Percentiles rank a stretch among this genome's conserved stretches.
Evolutionary conservation across 1,140 invertebrate species (phyloP).

Genomic region (Sminthurides bifidus): DNA sequence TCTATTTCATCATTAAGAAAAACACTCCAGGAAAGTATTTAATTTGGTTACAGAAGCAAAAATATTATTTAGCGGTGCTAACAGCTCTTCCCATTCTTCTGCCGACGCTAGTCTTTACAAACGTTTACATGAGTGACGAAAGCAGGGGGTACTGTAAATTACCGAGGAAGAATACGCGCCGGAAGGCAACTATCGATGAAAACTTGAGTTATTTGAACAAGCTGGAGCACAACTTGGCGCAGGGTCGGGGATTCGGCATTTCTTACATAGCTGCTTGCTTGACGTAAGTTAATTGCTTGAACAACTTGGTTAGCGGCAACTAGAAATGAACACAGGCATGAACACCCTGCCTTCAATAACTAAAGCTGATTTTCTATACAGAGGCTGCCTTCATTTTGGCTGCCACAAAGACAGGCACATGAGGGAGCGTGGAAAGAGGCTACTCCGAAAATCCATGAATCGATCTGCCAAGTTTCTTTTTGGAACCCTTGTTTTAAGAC

Average conservation of each 20-base stretch:
- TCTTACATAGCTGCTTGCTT: neutral
- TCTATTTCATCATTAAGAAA: neutral
- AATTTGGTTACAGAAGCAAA: constrained; percentile 2
- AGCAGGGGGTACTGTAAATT: constrained; percentile 11
- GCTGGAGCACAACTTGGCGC: neutral
- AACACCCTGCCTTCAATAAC: too few species aligned
- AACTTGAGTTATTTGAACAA: neutral
- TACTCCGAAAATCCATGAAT: neutral
- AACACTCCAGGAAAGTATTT: neutral
- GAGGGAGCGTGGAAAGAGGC: constrained; percentile 2
- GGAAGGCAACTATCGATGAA: neutral
- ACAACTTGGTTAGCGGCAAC: too few species aligned
- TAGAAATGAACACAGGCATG: too few species aligned
- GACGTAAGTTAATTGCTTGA: too few species aligned
- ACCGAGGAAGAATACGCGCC: neutral
- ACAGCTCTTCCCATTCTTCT: constrained; percentile 21
- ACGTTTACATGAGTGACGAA: constrained; percentile 22
- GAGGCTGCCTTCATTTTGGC: neutral
- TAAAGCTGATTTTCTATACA: neutral
- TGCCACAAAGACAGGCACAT: constrained; percentile 11
- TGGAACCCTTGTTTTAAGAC: constrained; percentile 23
- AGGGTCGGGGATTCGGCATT: neutral
- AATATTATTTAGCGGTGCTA: constrained; percentile 14
- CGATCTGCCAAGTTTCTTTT: constrained; percentile 20
- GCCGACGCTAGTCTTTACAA: constrained; percentile 26